Evolutionary conservation across 2,113 vertebrate genomes (phyloP), one percentile per base, ranked within the genome.

Genomic region (Pelvicachromis taeniatus): DNA sequence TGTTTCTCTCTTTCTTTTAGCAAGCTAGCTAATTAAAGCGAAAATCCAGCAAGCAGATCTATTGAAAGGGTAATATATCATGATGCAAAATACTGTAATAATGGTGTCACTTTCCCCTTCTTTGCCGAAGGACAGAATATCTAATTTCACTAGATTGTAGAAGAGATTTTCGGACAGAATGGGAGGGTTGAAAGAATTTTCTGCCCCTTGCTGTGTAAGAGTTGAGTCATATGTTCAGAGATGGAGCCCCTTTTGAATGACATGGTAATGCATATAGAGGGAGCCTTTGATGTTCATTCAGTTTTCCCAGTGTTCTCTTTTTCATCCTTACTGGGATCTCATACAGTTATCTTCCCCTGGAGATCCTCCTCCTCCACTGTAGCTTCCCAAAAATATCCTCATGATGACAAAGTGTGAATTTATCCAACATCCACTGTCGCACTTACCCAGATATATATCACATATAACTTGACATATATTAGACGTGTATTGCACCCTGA

Each of bases 11-110:
- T 55, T 38, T 13, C 80, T 61, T 63, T 16, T 84, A 88, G 81
- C 26, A 40, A 38, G 29, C 23, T 11, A 3, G 75, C 53, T 89
- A 89, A 93, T 91, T 91, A 88, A 84, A 86, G 81, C n/a, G 59
- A 53, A 82, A 65, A 85, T 87, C 33, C 80, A 61, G 48, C 78
- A 56, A 70, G 63, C 58, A 63, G 78, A 35, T 84, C 48, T 59
- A 40, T 63, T 38, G 59, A 85, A 80, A 50, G 45, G 9, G 53
- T 59, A 23, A 84, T 87, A 78, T 2, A 86, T 86, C 87, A 93
- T 94, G 93, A 94, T 87, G 93, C 91, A 94, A 93, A 93, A 85
- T 87, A 88, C 86, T 89, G 93, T 89, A 94, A 93, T 83, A 86
- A 81, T 65, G 40, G 75, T 1, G 10, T 26, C 4, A 14, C 73